Evolutionary conservation across 2,797 vertebrate genomes (phyloP), one percentile per base, ranked within the genome.

Genomic region (Cyclura pinguis): DNA sequence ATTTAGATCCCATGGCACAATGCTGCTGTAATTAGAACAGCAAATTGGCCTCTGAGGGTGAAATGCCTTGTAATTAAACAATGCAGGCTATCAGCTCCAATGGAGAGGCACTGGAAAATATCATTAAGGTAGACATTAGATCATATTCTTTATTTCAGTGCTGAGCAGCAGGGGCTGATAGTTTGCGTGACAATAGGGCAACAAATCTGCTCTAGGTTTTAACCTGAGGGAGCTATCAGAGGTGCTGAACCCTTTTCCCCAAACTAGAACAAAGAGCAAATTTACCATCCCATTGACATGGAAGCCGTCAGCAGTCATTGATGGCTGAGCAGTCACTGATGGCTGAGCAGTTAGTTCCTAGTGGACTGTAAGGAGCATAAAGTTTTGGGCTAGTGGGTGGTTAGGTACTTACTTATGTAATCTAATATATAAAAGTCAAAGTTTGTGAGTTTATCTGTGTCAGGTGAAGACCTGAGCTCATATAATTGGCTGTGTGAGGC

Each of bases 51-150:
- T 93, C 87, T 88, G 94, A 84, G 57, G 84, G 92, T 0, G 67
- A 85, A 86, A 88, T 92, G 83, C 83, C 88, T 93, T 92, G 78
- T 89, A 95, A 96, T 91, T 94, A 95, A 94, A 90, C 90, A 93
- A 94, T 92, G 84, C 74, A 88, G 91, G 74, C 90, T 93, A 93
- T 94, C 93, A 93, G 14, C 32, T 59, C 91, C 88, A 93, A 95
- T 91, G 82, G 89, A 80, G 72, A 80, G 22, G 42, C 64, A 55
- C 16, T 88, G 20, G n/a, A 90, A 92, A 93, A 62, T 91, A 88
- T 87, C 80, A 83, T 92, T 90, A 93, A 94, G 88, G 27, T 89
- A 87, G 90, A 94, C 87, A 38, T 90, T 84, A 89, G 80, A 92
- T 95, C 91, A 10, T 86, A 27, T 27, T 91, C 83, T 88, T n/a